These are phyloP conservation scores for Cryptus viduatorius DNA, from an alignment of 2,888 invertebrate species.

Conservation along the genomic window DNA sequence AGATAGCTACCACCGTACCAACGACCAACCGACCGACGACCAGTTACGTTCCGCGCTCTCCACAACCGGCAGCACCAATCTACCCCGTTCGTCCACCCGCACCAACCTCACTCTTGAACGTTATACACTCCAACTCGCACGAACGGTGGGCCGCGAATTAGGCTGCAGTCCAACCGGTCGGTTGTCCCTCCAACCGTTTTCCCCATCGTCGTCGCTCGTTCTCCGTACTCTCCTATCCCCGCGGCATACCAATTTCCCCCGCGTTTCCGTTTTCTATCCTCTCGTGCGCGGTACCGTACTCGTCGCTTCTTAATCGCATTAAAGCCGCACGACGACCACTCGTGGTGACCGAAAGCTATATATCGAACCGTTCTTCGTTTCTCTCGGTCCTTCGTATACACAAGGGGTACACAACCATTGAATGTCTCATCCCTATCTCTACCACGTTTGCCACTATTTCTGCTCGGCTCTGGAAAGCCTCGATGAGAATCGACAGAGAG, in stretches of 20 bases:
- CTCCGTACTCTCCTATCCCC: constrained; percentile 64
- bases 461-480: neutral
- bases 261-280: constrained; percentile 34
- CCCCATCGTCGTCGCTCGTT: constrained; percentile 32
- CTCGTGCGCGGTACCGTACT: constrained; percentile 62
- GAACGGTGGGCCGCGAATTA: constrained; percentile 74
- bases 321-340: constrained; percentile 70
- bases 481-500: constrained; percentile 30
- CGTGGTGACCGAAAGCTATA: constrained; percentile 48
- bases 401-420: constrained; percentile 18
- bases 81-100: constrained; percentile 54
- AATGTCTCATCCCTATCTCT: neutral
- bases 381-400: constrained; percentile 35
- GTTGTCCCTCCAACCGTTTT: constrained; percentile 35
- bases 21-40: constrained; percentile 26
- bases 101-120: constrained; percentile 64
- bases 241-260: constrained; percentile 79
- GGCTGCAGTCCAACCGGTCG: constrained; percentile 78
- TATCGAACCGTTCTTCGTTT: constrained; percentile 46
- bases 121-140: constrained; percentile 63
- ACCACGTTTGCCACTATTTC: constrained; percentile 4
- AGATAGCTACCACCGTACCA: constrained; percentile 33
- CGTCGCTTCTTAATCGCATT: constrained; percentile 79
- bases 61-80: constrained; percentile 54
- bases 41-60: constrained; percentile 55